A percentile compares a stretch with the other conserved stretches of the same genome.
These are phyloP conservation scores for Vulpes vulpes DNA, from an alignment of 2,113 vertebrate species.

Conservation along the genomic window DNA sequence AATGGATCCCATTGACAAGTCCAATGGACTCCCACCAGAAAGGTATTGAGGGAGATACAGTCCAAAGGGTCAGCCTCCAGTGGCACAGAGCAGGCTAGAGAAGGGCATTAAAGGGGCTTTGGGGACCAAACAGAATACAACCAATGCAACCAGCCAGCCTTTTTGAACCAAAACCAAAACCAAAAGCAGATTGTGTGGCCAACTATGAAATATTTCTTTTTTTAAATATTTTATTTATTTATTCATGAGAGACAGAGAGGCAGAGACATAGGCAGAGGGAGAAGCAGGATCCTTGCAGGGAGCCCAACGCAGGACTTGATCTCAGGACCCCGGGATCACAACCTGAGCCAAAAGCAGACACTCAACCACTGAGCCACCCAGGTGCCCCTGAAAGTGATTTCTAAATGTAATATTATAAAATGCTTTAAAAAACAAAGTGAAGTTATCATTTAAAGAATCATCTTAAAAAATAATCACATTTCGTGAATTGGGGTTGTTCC, in stretches of 20 bases:
- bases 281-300: too few relatives aligned
- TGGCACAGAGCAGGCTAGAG: not conserved
- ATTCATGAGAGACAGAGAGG: too few relatives aligned
- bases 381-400: not conserved
- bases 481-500: not conserved
- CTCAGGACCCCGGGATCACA: too few relatives aligned
- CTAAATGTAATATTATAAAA: not conserved
- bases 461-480: not conserved
- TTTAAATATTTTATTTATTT: too few relatives aligned
- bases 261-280: too few relatives aligned
- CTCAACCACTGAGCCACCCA: too few relatives aligned
- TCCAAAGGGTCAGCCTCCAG: not conserved
- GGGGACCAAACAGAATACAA: not conserved
- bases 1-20: not conserved
- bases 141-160: fast-evolving
- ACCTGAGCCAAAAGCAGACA: too few relatives aligned
- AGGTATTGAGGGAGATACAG: not conserved
- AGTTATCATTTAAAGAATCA: not conserved
- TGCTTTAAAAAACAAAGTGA: not conserved
- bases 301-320: too few relatives aligned
- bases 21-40: fast-evolving
- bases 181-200: not conserved
- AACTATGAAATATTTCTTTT: not conserved
- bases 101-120: not conserved
- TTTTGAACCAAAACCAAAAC: not conserved